A percentile compares a stretch with the other conserved stretches of the same genome.
phyloP scores from a whole-genome alignment of 1,140 invertebrate species.

The Oryctes rhinoceros region DNA sequence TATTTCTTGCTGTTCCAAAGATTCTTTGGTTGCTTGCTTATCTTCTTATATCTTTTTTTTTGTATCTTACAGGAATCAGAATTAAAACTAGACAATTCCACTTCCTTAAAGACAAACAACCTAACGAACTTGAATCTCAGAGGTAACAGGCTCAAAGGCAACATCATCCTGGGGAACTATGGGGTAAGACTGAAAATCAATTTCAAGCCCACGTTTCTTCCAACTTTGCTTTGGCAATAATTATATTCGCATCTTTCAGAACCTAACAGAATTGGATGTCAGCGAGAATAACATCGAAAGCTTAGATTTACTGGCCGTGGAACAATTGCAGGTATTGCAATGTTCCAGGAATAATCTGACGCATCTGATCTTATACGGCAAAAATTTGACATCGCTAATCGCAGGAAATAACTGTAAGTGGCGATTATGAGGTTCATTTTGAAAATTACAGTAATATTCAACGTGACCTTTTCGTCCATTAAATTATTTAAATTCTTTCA shows the following conservation, averaged over 20 bases:
- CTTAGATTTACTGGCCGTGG: slow-evolving; percentile 75
- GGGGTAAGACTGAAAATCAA: slow-evolving; percentile 65
- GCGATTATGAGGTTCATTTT: too few relatives aligned
- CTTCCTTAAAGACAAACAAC: slow-evolving; percentile 58
- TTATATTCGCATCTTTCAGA: slow-evolving; percentile 61
- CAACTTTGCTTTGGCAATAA: too few relatives aligned
- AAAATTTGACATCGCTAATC: slow-evolving; percentile 71
- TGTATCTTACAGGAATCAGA: slow-evolving; percentile 58
- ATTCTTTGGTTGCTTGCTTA: too few relatives aligned
- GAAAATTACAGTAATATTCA: background rate
- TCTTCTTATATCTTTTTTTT: too few relatives aligned
- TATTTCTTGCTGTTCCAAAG: too few relatives aligned
- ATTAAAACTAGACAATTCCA: slow-evolving; percentile 56
- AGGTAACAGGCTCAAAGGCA: slow-evolving; percentile 80
- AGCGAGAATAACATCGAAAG: slow-evolving; percentile 81
- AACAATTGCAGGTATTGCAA: slow-evolving; percentile 73
- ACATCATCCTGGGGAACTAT: slow-evolving; percentile 84
- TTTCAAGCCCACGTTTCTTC: background rate
- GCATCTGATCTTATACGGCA: slow-evolving; percentile 74
- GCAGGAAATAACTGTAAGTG: slow-evolving; percentile 79
- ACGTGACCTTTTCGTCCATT: background rate
- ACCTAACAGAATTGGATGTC: slow-evolving; percentile 77
- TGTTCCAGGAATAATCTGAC: slow-evolving; percentile 76
- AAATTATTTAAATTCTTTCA: slow-evolving; percentile 53
- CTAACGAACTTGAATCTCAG: slow-evolving; percentile 77